Conservation (phyloP, 1,140 invertebrate genomes). For the Ceratitis capitata region DNA sequence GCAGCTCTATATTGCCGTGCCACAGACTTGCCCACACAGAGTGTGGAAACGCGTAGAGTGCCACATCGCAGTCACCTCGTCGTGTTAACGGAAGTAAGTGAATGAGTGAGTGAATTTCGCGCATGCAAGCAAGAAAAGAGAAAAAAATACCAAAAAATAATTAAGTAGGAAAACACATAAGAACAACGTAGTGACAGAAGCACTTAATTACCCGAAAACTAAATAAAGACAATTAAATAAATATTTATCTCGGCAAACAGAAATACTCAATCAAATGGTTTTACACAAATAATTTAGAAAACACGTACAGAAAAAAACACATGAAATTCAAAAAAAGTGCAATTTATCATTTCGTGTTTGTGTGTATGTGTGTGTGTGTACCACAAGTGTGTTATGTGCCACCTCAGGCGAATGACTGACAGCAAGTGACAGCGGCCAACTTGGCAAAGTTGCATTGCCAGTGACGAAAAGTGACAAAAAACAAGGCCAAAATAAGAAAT, state of each 20-base stretch:
- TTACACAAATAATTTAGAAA: neutral
- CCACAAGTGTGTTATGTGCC: neutral
- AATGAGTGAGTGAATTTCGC: neutral
- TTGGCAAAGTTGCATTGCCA: neutral
- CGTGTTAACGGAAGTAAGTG: conserved; percentile 19
- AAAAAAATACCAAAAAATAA: neutral
- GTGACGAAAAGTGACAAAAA: neutral
- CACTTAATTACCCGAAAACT: neutral
- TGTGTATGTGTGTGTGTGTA: neutral
- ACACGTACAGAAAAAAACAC: neutral
- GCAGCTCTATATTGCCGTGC: neutral
- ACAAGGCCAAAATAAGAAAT: neutral
- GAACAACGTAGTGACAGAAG: neutral
- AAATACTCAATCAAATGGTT: neutral
- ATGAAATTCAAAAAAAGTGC: neutral
- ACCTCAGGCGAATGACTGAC: neutral
- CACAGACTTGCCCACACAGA: neutral
- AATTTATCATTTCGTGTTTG: neutral
- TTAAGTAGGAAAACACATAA: neutral
- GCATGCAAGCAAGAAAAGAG: neutral
- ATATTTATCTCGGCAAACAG: neutral
- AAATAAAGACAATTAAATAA: neutral
- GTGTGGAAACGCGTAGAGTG: neutral
- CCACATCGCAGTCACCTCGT: conserved; percentile 18
- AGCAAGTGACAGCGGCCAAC: neutral